Conservation (phyloP, 2,113 vertebrate species). For the Xenotilapia leptura region DNA sequence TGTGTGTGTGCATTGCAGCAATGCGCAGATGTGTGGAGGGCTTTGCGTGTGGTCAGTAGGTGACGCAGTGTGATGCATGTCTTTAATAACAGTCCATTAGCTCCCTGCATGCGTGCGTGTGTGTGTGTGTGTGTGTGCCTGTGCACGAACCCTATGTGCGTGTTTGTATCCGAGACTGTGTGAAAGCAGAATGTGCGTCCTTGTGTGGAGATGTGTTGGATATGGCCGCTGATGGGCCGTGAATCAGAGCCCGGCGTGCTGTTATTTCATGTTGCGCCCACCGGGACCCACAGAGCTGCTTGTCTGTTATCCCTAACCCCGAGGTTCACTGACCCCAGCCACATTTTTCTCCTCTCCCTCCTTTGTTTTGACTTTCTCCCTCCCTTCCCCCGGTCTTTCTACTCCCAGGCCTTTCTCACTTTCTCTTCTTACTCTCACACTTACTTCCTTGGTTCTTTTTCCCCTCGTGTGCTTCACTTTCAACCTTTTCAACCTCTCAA, state of each 20-base stretch:
- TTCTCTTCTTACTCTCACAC: neutral
- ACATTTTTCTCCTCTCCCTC: conserved; percentile 6
- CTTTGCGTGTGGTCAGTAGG: conserved; percentile 38
- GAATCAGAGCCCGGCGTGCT: conserved; percentile 34
- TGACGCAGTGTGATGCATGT: conserved; percentile 63
- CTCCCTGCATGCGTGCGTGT: neutral
- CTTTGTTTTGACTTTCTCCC: conserved; percentile 2
- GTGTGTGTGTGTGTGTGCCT: accelerated
- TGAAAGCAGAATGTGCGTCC: neutral
- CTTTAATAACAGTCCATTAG: conserved; percentile 71
- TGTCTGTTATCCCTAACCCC: conserved; percentile 38
- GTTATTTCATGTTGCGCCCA: conserved; percentile 42
- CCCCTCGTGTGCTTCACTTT: neutral
- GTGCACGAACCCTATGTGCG: neutral
- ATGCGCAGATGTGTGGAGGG: neutral
- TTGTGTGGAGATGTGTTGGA: conserved; percentile 26
- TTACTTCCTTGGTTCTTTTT: neutral
- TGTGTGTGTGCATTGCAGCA: neutral
- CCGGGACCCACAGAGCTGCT: conserved; percentile 1
- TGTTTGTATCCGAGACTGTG: neutral
- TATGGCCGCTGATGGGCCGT: conserved; percentile 36
- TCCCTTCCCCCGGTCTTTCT: neutral
- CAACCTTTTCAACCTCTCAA: neutral
- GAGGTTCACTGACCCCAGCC: conserved; percentile 1
- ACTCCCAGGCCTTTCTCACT: neutral